phyloP scores from a whole-genome alignment of 2,113 vertebrate genomes.

The Rafetus swinhoei region DNA sequence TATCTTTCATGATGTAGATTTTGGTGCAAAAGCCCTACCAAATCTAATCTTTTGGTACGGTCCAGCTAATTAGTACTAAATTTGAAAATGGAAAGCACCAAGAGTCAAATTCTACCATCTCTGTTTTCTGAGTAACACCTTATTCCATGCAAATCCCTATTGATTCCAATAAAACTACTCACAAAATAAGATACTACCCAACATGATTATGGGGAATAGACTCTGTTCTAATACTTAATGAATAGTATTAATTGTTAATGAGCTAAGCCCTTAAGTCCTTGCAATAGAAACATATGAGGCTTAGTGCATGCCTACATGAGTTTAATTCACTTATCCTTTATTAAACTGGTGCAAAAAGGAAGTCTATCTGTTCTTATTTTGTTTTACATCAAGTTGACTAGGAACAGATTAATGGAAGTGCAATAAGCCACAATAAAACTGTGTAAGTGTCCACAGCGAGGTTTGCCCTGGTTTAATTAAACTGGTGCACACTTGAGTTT shows the following conservation, averaged over 20 bases:
- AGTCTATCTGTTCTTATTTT: background rate
- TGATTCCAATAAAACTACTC: rapidly evolving
- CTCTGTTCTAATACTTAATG: background rate
- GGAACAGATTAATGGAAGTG: slow-evolving; percentile 13
- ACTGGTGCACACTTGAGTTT: background rate
- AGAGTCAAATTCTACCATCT: background rate
- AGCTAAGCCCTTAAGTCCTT: background rate
- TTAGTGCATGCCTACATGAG: rapidly evolving
- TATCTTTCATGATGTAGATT: background rate
- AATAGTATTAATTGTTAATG: background rate
- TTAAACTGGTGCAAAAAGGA: rapidly evolving
- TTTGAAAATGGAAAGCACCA: background rate
- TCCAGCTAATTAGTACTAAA: rapidly evolving
- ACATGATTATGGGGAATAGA: rapidly evolving
- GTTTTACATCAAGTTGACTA: background rate
- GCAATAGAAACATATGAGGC: background rate
- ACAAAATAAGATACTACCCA: rapidly evolving
- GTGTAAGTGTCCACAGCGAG: background rate
- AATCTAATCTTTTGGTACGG: rapidly evolving
- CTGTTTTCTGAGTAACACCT: background rate
- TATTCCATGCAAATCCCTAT: background rate
- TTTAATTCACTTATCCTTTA: rapidly evolving
- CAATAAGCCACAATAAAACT: background rate
- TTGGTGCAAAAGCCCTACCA: background rate
- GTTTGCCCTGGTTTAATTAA: background rate